These are phyloP conservation scores for Habroteleia sp. DNA, from an alignment of 2,888 invertebrate genomes.

Conservation along the genomic window DNA sequence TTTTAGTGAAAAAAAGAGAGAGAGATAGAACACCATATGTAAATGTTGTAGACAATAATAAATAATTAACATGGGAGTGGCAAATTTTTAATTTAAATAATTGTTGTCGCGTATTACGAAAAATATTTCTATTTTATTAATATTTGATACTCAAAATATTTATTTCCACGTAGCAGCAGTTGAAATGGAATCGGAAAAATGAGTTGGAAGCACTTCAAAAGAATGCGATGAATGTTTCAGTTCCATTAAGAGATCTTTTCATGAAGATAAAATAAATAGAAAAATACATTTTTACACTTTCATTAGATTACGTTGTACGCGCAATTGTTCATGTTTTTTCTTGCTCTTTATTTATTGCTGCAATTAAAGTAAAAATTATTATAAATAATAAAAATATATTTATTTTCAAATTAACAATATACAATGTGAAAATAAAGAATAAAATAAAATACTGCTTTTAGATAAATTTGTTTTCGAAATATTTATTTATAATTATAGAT, in stretches of 20 bases:
- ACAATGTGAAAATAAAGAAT: no score
- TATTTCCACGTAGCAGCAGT: slow-evolving; percentile 30
- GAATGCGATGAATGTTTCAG: slow-evolving; percentile 56
- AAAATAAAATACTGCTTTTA: no score
- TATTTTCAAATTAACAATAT: no score
- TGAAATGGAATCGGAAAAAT: slow-evolving; percentile 41
- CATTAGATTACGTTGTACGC: slow-evolving; percentile 35
- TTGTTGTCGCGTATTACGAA: not conserved
- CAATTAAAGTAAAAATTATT: no score
- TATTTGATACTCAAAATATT: slow-evolving; percentile 37
- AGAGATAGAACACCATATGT: not conserved
- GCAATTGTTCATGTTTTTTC: no score
- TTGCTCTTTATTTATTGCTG: not conserved
- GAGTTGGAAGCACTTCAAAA: slow-evolving; percentile 52
- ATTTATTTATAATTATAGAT: no score
- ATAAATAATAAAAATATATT: no score
- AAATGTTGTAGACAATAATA: no score
- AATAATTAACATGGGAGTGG: no score
- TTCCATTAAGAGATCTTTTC: slow-evolving; percentile 55
- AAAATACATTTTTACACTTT: slow-evolving; percentile 27
- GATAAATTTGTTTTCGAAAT: no score
- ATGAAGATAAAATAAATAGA: slow-evolving; percentile 41
- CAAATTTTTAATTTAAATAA: not conserved
- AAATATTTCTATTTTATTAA: slow-evolving; percentile 5
- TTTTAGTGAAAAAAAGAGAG: slow-evolving; percentile 8